These are phyloP conservation scores for Crotalus adamanteus DNA, from an alignment of 2,797 vertebrate genomes.

Conservation along the genomic window DNA sequence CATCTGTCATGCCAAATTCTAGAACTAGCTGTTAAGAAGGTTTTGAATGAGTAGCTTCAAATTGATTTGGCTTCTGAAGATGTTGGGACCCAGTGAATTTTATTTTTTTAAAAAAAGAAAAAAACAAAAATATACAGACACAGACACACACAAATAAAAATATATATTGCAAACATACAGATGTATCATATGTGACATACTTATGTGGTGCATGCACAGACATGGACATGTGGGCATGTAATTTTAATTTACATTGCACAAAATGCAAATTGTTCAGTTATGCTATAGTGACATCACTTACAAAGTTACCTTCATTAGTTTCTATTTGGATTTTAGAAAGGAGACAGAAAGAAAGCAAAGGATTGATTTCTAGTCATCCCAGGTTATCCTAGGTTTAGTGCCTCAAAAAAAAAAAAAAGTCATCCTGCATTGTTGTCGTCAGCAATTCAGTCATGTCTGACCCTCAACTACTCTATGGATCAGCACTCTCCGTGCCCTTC, in stretches of 20 bases:
- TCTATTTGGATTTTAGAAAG: background rate
- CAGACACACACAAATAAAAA: constrained; percentile 16
- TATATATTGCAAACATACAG: background rate
- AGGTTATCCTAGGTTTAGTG: background rate
- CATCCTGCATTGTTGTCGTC: background rate
- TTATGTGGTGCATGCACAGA: background rate
- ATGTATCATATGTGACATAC: background rate
- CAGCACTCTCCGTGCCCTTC: background rate
- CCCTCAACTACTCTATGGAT: background rate
- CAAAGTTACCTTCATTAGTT: constrained; percentile 3
- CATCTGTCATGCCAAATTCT: constrained; percentile 61
- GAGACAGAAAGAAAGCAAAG: background rate
- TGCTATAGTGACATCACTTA: constrained; percentile 34
- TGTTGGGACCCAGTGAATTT: constrained; percentile 55
- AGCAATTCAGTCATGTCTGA: background rate
- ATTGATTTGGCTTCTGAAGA: constrained; percentile 64
- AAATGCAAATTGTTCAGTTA: background rate
- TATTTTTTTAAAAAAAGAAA: constrained; percentile 54
- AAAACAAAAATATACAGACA: constrained; percentile 13
- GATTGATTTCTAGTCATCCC: background rate
- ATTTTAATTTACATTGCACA: background rate
- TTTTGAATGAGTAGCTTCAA: constrained; percentile 70
- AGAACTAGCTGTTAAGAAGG: constrained; percentile 54
- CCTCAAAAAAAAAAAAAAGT: background rate
- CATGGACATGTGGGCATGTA: background rate